Evolutionary conservation across 1,140 invertebrate genomes (phyloP), one percentile per base, ranked within the genome.

Genomic region (Coenobita brevimanus): DNA sequence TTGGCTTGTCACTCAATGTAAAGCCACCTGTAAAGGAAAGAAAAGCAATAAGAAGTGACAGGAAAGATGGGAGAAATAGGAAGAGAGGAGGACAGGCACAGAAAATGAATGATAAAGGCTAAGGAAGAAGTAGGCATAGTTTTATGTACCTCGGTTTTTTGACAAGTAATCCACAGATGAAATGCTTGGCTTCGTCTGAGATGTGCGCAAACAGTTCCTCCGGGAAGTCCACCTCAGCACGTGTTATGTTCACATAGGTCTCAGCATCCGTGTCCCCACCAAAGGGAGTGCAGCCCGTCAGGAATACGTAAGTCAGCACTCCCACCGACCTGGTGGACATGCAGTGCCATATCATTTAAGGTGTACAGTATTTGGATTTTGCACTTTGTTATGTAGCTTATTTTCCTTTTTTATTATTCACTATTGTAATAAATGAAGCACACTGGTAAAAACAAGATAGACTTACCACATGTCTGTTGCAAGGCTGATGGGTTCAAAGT

Each of bases 211-310:
- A 99, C 82, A 98, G 94, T 91, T 98, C 97, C 88, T 96, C 95
- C 79, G 97, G 97, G 93, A 98, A 99, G 91, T 97, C 96, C 88
- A 98, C 94, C 91, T 95, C 95, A 92, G 97, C 97, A 92, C 97
- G 96, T 73, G 97, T 97, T 91, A 99, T 99, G 93, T 99, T 99
- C 90, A 97, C 96, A 93, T 97, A 99, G 0, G 96, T 97, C 91
- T 96, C 97, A 93, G 99, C 97, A 92, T 98, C 98, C 84, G 96
- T 97, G 92, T 98, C 97, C 57, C 97, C 97, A 75, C 96, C 97
- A 92, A 99, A 99, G 0, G 96, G 98, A 27, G 97, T 97, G 92
- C 96, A 93, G 17, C 97, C 97, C 80, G 97, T 97, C 82, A 99
- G 93, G 89, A 99, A 94, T 3, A 99, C 98, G 93, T 99, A 99